Base-by-base conservation (phyloP, 2,797 vertebrate genomes). In the Spinibarbus caldwelli region DNA sequence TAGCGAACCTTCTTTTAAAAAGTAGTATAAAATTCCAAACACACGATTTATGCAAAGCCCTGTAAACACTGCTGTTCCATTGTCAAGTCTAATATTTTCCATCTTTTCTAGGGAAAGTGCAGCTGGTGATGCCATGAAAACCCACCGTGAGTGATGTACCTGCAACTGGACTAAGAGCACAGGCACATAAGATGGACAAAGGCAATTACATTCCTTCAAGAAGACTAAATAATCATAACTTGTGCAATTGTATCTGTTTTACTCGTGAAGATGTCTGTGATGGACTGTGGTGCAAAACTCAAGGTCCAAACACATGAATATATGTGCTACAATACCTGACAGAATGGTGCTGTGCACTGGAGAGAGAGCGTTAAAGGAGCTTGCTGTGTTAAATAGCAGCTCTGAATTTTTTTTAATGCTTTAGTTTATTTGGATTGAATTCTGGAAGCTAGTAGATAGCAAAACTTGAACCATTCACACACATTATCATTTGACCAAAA, bases 111-210 rank as follows among this genome's bases (percentile, higher is more conserved):
- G 95, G 95, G 93, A 94, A 66, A 93, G 88, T 82, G 86, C 92
- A 86, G 89, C 88, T 72, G 92, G 90, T 52, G 94, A 94, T 4
- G 52, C 78, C n/a, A 86, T 88, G 17, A 96, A 96, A 89, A 92
- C 91, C 54, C 95, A 95, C 85, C 88, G 91, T 23, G 95, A 96
- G 73, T 96, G 87, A 94, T 29, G 7, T 70, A 57, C 78, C 71
- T 43, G 38, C 34, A 66, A 77, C 45, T 47, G 45, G 9, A 12
- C 4, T 67, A 19, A 57, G 26, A 29, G 15, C 15, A 10, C 59
- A 54, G 14, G 23, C 36, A 80, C 34, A n/a, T 21, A 15, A 23
- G 10, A 41, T 41, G 57, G 57, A 86, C 12, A 78, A 41, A 34
- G 21, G 41, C 52, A 26, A 57, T 1, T 68, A 54, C 49, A 70